Evolutionary conservation across 2,888 invertebrate species (phyloP).

Genomic region (Morpho achilles): DNA sequence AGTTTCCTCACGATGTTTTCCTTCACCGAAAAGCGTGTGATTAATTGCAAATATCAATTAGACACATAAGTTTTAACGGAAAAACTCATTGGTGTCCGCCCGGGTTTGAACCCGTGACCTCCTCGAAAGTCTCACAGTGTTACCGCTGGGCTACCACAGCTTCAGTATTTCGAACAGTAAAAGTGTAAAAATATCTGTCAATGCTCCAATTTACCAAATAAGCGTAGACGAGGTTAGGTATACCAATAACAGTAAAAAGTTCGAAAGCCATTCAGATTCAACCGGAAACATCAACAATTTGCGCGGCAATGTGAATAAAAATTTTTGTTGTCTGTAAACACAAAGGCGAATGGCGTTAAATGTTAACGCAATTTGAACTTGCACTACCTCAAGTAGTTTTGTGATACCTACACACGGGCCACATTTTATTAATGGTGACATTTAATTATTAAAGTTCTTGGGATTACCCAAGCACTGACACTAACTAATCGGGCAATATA

Average conservation of each 20-base stretch:
- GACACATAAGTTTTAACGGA: too few relatives aligned
- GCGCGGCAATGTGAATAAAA: conserved; percentile 29
- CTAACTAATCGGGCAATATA: too few relatives aligned
- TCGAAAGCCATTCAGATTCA: conserved; percentile 26
- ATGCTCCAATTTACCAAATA: conserved; percentile 13
- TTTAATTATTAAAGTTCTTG: too few relatives aligned
- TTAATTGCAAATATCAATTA: too few relatives aligned
- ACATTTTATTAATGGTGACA: not conserved
- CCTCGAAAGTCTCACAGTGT: too few relatives aligned
- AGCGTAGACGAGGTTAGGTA: conserved; percentile 16
- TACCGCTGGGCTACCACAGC: too few relatives aligned
- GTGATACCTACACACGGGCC: not conserved
- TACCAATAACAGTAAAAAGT: conserved; percentile 28
- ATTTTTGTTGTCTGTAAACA: conserved; percentile 27
- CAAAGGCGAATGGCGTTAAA: conserved; percentile 25
- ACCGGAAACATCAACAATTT: conserved; percentile 30
- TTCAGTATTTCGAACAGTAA: conserved; percentile 3
- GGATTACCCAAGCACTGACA: too few relatives aligned
- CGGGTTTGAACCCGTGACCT: too few relatives aligned
- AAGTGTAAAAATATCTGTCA: conserved; percentile 8
- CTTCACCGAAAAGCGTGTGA: too few relatives aligned
- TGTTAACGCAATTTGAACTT: conserved; percentile 34
- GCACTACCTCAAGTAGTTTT: conserved; percentile 49
- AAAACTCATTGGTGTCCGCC: too few relatives aligned
- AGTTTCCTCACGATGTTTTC: too few relatives aligned